A percentile compares a stretch with the other conserved stretches of the same genome.
Evolutionary conservation across 2,888 invertebrate genomes (phyloP).

Genomic region (Drosophila stalkeri): DNA sequence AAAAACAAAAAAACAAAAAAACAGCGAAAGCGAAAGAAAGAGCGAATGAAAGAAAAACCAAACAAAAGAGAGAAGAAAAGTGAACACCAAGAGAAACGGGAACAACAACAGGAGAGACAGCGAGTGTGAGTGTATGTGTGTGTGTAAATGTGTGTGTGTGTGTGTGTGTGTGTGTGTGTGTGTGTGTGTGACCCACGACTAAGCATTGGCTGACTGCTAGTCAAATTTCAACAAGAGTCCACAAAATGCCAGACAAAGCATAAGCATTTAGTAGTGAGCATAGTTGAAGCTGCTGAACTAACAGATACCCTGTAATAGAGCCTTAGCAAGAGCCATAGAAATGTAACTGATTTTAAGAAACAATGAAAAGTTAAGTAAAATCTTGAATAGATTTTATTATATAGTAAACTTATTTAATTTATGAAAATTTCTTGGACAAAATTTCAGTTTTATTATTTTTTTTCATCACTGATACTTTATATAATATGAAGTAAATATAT

Average conservation of each 20-base stretch:
- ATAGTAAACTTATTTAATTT: too few species aligned
- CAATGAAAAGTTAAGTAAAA: too few species aligned
- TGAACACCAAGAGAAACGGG: conserved; percentile 43
- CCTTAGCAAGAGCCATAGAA: too few species aligned
- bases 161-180: conserved; percentile 33
- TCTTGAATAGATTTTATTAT: too few species aligned
- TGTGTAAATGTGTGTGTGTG: too few species aligned
- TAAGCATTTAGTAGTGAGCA: background rate
- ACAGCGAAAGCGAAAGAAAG: background rate
- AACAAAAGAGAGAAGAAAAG: conserved; percentile 10
- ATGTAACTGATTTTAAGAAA: too few species aligned
- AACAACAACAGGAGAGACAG: conserved; percentile 16
- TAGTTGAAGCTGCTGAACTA: background rate
- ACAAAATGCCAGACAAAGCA: conserved; percentile 12
- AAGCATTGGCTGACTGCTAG: conserved; percentile 47
- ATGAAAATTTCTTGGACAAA: too few species aligned
- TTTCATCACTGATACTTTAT: too few species aligned
- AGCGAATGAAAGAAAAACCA: conserved; percentile 21
- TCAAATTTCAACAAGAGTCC: conserved; percentile 58
- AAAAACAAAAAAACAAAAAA: too few species aligned
- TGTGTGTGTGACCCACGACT: conserved; percentile 38
- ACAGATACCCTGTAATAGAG: background rate
- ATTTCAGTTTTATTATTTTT: too few species aligned
- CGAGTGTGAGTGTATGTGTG: conserved; percentile 17
- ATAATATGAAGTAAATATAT: too few species aligned